Evolutionary conservation across 2,888 invertebrate genomes (phyloP).

Genomic region (Vannuccia rotundouncinata): DNA sequence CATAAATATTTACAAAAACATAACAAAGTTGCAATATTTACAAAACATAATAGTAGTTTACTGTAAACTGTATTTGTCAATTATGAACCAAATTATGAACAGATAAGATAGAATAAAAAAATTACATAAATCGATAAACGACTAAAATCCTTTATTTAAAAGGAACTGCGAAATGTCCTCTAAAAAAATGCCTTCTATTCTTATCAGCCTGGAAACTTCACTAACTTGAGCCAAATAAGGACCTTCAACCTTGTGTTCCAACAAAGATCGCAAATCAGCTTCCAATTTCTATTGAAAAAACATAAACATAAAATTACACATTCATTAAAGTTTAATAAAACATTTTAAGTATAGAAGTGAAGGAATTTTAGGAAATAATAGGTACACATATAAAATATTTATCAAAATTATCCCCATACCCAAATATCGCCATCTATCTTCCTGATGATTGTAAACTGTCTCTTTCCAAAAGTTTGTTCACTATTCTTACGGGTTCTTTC

Average conservation of each 20-base stretch:
- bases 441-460: slow-evolving; percentile 65
- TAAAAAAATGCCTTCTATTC: slow-evolving; percentile 25
- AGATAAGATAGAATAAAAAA: too few relatives aligned
- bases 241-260: not conserved
- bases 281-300: not conserved
- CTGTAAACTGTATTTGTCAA: too few relatives aligned
- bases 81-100: too few relatives aligned
- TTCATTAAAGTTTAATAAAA: not conserved
- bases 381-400: not conserved
- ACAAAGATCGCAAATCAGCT: not conserved
- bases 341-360: not conserved
- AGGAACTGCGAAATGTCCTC: slow-evolving; percentile 16
- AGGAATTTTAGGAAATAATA: not conserved
- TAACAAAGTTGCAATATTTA: too few relatives aligned
- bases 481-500: slow-evolving; percentile 39
- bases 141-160: slow-evolving; percentile 19
- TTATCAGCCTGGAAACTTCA: not conserved
- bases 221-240: not conserved
- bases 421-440: slow-evolving; percentile 70
- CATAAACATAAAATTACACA: not conserved
- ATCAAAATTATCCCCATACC: not conserved
- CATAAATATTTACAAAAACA: too few relatives aligned
- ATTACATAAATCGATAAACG: too few relatives aligned
- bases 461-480: slow-evolving; percentile 60
- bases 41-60: too few relatives aligned